These are phyloP conservation scores for Apamea crenata DNA, from an alignment of 2,888 invertebrate species.

Conservation along the genomic window DNA sequence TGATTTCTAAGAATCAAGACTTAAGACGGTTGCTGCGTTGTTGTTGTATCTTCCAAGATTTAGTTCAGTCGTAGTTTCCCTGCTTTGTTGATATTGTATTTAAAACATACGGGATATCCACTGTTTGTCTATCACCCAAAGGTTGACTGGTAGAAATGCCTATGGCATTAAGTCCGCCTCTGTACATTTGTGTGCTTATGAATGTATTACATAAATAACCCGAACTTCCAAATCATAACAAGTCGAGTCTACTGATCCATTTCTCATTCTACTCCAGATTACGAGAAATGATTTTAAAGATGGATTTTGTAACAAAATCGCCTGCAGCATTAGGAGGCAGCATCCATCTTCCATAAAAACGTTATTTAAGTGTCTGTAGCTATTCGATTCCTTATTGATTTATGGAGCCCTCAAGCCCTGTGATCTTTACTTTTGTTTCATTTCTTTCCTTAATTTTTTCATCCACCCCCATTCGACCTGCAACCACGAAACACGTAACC, in stretches of 20 bases:
- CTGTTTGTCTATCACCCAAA: neutral
- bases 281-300: conserved; percentile 33
- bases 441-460: conserved; percentile 66
- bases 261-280: conserved; percentile 28
- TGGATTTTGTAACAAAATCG: conserved; percentile 46
- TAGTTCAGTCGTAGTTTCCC: neutral
- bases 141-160: neutral
- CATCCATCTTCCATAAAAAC: conserved; percentile 58
- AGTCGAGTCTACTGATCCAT: neutral
- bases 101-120: neutral
- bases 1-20: conserved; percentile 15
- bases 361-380: conserved; percentile 67
- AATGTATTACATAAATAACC: neutral
- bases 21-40: too few relatives aligned
- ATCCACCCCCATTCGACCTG: conserved; percentile 46
- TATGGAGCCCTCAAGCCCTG: conserved; percentile 71
- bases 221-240: neutral
- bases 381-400: conserved; percentile 76
- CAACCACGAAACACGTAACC: neutral
- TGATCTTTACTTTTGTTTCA: conserved; percentile 75
- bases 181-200: neutral
- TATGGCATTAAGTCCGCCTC: neutral
- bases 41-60: neutral
- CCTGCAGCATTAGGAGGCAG: conserved; percentile 49
- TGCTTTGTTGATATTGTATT: conserved; percentile 1